Evolutionary conservation across 2,888 invertebrate genomes (phyloP), one percentile per base, ranked within the genome.

Genomic region (Cabera pusaria): DNA sequence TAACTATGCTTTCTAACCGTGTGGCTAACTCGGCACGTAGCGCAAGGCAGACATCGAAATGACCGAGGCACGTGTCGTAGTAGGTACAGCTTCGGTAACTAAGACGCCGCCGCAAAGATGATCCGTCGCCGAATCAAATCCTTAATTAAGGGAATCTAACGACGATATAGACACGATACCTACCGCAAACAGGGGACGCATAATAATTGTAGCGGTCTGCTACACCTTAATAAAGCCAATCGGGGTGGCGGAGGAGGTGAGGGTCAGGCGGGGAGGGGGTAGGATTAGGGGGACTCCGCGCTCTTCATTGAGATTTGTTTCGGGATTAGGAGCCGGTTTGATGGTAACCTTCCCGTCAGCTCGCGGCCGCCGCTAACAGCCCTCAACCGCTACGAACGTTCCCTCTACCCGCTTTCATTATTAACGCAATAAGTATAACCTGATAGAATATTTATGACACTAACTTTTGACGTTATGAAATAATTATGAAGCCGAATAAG

Each of bases 181-280:
- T 73, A 76, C 86, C 83, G 75, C 86, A 87, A 87, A 87, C 87
- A 84, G 82, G 83, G 86, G 82, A 81, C 84, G 86, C 86, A 87
- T 88, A 87, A 87, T 88, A 88, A 87, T 87, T 82, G 85, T 86
- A 83, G 86, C 86, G 87, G 87, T 83, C 85, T 84, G 82, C 79
- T 86, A 84, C 84, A 86, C 87, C 87, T 87, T 88, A 88, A 88
- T 88, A 88, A 87, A 86, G 87, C 81, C 87, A 87, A 88, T 86
- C 78, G 82, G 75, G 76, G 64, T 56, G 60, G 68, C 60, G 51
- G 63, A 59, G 71, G 60, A 59, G 60, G 49, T 50, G 59, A 46
- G 61, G 59, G 57, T 42, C 41, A 42, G 41, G 49, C 45, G 59
- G 54, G 57, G 58, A 44, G 62, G 59, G 52, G 68, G 65, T 54